phyloP scores from a whole-genome alignment of 1,140 invertebrate genomes.

The Brachionus sp. region DNA sequence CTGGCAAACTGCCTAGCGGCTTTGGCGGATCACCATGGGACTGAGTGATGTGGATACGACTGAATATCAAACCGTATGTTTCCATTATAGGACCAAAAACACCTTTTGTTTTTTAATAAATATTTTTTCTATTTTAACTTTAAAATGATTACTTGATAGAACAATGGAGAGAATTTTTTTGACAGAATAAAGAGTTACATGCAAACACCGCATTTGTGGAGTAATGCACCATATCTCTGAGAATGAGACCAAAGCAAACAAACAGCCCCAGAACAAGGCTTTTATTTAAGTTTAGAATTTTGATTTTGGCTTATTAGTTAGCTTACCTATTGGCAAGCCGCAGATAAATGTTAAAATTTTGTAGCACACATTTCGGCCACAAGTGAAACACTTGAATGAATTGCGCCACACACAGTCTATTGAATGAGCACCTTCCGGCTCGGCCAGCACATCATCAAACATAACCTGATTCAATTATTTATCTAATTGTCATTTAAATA shows the following conservation, averaged over 20 bases:
- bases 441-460: slow-evolving; percentile 42
- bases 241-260: slow-evolving; percentile 36
- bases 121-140: neutral
- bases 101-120: neutral
- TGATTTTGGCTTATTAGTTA: neutral
- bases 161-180: slow-evolving; percentile 35
- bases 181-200: slow-evolving; percentile 18
- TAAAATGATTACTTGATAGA: neutral
- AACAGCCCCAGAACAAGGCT: slow-evolving; percentile 41
- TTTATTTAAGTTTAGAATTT: neutral
- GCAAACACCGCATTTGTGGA: slow-evolving; percentile 20
- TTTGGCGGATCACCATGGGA: slow-evolving; percentile 35
- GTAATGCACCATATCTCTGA: slow-evolving; percentile 43
- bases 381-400: slow-evolving; percentile 20
- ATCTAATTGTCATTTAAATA: neutral
- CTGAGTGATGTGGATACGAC: slow-evolving; percentile 32
- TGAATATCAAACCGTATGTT: slow-evolving; percentile 41
- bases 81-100: slow-evolving; percentile 42
- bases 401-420: slow-evolving; percentile 19
- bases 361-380: slow-evolving; percentile 43
- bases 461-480: neutral
- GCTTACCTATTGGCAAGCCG: slow-evolving; percentile 20
- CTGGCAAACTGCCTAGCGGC: slow-evolving; percentile 10
- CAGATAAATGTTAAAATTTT: slow-evolving; percentile 40
- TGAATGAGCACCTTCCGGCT: slow-evolving; percentile 36